Evolutionary conservation across 2,113 vertebrate species (phyloP).

Genomic region (Periophthalmus modestus): DNA sequence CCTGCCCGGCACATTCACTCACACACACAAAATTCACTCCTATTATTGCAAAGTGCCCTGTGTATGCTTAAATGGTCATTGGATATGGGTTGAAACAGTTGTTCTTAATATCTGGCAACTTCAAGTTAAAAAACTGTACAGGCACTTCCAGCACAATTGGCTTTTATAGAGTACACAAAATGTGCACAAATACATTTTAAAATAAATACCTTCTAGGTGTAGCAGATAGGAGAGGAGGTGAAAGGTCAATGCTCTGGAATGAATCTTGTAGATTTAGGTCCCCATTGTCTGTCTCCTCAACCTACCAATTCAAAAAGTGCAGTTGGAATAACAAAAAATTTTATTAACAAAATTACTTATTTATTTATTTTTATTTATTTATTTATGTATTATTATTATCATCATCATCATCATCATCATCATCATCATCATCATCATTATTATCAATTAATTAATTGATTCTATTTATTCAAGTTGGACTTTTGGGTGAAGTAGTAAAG

Average conservation of each 20-base stretch:
- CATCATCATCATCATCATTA: too few species aligned
- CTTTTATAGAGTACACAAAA: background rate
- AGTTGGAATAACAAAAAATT: background rate
- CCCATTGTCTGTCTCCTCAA: background rate
- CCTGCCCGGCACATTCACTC: background rate
- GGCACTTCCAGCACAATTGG: background rate
- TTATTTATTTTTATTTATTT: background rate
- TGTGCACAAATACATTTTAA: background rate
- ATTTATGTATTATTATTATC: background rate
- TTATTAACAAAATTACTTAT: background rate
- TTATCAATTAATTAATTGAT: too few species aligned
- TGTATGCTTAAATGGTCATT: too few species aligned
- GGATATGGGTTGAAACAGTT: background rate
- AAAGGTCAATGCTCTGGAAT: conserved; percentile 23
- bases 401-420: too few species aligned
- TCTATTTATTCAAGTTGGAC: background rate
- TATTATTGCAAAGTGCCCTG: too few species aligned
- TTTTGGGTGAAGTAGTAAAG: background rate
- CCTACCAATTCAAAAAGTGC: conserved; percentile 11
- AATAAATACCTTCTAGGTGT: conserved; percentile 32
- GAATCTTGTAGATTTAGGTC: conserved; percentile 28
- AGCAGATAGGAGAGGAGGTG: conserved; percentile 5
- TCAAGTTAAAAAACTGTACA: too few species aligned
- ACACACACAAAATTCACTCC: too few species aligned
- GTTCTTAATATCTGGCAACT: background rate